Evolutionary conservation across 1,140 invertebrate species (phyloP), one percentile per base, ranked within the genome.

Genomic region (Rhopalosiphum maidis): DNA sequence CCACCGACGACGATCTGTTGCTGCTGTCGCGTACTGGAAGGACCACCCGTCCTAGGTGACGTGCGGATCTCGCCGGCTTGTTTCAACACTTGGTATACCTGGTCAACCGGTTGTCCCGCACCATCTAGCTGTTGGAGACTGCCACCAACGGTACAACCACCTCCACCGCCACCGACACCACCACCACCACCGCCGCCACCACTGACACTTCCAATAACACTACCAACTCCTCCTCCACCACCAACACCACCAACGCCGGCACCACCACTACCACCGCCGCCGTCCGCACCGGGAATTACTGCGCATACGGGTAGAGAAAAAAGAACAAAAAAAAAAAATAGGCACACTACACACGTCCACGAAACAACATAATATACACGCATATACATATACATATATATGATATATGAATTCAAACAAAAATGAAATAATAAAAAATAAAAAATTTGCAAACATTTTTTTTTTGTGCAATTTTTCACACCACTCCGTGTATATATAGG

Each of bases 81-180:
- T 96, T 98, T 98, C 96, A 99, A 96, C 95, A 98, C 97, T 96
- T 98, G 98, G 96, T 98, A 98, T 95, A 98, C 98, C 95, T 97
- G 97, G 96, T 98, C 98, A 96, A 98, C 97, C 96, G 98, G 93
- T 54, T 87, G 97, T 95, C 95, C 43, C 2, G 30, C 46, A 30
- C 43, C 46, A 41, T 48, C 51, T 35, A 55, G 88, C 51, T 68
- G 89, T 37, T 37, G 89, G 30, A 37, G 55, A 41, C 30, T 30
- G 43, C n/a, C 48, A 55, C 7, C 48, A 21, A 48, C 83, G 18
- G 1, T 51, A n/a, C 95, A 94, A 7, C 5, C 48, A 51, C 48
- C 2, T 51, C 48, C 82, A 37, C 35, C 21, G 22, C 35, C 18
- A 9, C 4, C 41, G 0, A 2, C 43, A 30, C 41, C 25, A 11